phyloP scores from a whole-genome alignment of 2,888 invertebrate genomes.

The Chydorus sphaericus region DNA sequence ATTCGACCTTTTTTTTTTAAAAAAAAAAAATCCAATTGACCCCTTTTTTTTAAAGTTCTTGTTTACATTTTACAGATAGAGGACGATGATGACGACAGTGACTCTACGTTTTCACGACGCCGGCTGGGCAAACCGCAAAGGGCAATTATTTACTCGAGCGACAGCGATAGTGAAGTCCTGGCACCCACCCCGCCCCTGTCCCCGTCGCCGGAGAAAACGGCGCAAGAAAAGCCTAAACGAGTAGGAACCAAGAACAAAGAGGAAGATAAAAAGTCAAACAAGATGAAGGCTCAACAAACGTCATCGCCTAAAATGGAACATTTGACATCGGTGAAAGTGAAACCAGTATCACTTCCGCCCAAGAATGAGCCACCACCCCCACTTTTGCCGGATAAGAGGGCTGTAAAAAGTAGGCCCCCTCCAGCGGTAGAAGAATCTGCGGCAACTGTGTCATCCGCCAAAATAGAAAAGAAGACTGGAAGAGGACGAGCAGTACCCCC shows the following conservation, averaged over 20 bases:
- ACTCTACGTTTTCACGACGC: not conserved
- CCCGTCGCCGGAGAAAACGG: too few species aligned
- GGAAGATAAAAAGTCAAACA: too few species aligned
- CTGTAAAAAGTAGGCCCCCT: not conserved
- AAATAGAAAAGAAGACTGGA: not conserved
- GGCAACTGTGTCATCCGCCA: not conserved
- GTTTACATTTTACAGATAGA: not conserved
- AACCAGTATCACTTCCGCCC: not conserved
- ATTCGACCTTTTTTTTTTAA: not conserved
- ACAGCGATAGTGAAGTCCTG: not conserved
- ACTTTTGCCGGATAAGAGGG: not conserved
- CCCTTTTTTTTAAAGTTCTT: too few species aligned
- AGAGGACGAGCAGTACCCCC: not conserved
- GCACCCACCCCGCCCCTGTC: not conserved
- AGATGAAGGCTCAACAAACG: not conserved
- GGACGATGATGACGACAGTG: not conserved
- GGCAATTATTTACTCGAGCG: not conserved
- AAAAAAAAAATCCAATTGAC: not conserved
- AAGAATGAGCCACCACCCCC: too few species aligned
- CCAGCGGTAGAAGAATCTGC: not conserved
- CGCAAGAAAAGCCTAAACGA: not conserved
- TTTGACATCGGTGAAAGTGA: not conserved
- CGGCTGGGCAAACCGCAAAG: not conserved
- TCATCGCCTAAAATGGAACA: not conserved
- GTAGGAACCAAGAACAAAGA: too few species aligned